Evolutionary conservation across 2,888 invertebrate species (phyloP).

Genomic region (Cryptops parisi): DNA sequence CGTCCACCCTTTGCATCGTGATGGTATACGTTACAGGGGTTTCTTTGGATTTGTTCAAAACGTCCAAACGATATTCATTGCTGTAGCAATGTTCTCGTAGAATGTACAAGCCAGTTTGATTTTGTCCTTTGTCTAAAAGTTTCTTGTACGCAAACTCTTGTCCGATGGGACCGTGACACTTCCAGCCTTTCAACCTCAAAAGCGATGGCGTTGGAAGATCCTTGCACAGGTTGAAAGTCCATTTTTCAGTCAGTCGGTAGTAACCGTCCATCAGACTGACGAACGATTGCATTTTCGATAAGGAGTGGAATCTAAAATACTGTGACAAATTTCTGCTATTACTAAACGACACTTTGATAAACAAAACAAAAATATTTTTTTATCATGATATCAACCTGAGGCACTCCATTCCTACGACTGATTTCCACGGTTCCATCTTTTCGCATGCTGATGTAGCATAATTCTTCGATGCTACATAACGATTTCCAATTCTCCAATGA

Average conservation of each 20-base stretch:
- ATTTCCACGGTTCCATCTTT: constrained; percentile 52
- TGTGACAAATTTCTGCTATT: constrained; percentile 2
- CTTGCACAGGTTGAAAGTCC: constrained; percentile 79
- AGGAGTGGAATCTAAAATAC: constrained; percentile 17
- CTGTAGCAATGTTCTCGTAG: constrained; percentile 55
- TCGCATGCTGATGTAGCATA: constrained; percentile 51
- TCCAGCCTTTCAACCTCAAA: constrained; percentile 50
- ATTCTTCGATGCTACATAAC: constrained; percentile 58
- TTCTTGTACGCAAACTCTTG: constrained; percentile 72
- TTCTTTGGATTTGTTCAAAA: constrained; percentile 49
- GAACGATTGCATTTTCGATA: constrained; percentile 23
- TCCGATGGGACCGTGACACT: constrained; percentile 72
- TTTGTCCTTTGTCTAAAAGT: constrained; percentile 58
- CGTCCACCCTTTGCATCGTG: constrained; percentile 4
- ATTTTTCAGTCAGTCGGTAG: constrained; percentile 69
- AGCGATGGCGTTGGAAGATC: constrained; percentile 67
- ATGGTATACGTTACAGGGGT: constrained; percentile 16
- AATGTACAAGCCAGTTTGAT: constrained; percentile 63
- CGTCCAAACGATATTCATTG: constrained; percentile 66
- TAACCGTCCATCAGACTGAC: constrained; percentile 58
- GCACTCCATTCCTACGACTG: constrained; percentile 40
- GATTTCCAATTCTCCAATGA: constrained; percentile 20
- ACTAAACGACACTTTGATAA: background rate
- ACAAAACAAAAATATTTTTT: background rate
- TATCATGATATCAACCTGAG: constrained; percentile 34